Evolutionary conservation across 2,797 vertebrate species (phyloP).

Genomic region (Crenichthys baileyi): DNA sequence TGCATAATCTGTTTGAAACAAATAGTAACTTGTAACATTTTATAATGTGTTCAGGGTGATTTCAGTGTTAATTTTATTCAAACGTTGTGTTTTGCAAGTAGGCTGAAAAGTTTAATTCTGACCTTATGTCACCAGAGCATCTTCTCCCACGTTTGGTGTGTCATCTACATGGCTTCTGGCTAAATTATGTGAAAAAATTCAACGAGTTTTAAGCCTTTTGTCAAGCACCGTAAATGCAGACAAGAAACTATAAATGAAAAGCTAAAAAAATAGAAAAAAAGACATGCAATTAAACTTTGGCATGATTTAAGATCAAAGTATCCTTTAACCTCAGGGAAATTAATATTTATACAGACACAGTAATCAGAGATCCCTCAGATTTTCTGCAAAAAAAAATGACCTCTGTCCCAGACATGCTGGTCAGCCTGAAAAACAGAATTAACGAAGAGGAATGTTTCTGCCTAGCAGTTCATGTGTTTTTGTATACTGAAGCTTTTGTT

Average conservation of each 20-base stretch:
- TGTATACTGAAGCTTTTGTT: conserved; percentile 45
- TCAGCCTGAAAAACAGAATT: conserved; percentile 39
- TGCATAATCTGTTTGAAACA: neutral
- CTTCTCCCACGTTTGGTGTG: too few relatives aligned
- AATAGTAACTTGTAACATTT: neutral
- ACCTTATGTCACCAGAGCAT: too few relatives aligned
- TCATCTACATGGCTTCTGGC: too few relatives aligned
- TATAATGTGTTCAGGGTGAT: neutral
- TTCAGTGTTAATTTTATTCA: too few relatives aligned
- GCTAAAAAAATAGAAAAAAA: neutral
- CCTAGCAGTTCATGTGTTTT: conserved; percentile 51
- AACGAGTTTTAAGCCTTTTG: too few relatives aligned
- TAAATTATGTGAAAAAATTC: too few relatives aligned
- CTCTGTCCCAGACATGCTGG: conserved; percentile 33
- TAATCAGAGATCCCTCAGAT: conserved; percentile 39
- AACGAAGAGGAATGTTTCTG: conserved; percentile 44
- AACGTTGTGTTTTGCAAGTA: too few relatives aligned
- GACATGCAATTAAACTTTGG: neutral
- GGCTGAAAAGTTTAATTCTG: too few relatives aligned
- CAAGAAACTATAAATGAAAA: neutral
- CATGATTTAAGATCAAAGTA: conserved; percentile 7
- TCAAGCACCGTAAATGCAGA: too few relatives aligned
- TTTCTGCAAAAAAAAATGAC: conserved; percentile 55
- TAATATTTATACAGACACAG: conserved; percentile 20
- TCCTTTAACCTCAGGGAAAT: conserved; percentile 11